Conservation (phyloP, 2,888 invertebrate genomes). For the Aplocera efformata region DNA sequence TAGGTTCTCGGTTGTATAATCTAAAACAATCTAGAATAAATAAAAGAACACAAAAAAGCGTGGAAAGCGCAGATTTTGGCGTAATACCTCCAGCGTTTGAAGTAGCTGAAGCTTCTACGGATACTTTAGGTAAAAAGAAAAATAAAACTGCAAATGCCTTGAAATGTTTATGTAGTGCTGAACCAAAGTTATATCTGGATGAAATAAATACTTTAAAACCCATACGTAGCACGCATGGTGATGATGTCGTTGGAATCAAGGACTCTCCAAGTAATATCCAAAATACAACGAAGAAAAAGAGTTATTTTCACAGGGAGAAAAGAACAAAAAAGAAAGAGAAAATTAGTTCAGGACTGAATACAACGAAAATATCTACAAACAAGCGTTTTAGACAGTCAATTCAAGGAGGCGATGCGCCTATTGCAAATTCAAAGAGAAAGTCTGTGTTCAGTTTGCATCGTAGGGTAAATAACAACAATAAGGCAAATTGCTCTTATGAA, state of each 20-base stretch:
- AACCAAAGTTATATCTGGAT: not conserved
- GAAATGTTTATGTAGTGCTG: not conserved
- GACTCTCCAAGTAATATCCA: not conserved
- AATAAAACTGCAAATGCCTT: not conserved
- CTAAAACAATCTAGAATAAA: conserved; percentile 1
- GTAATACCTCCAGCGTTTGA: conserved; percentile 5
- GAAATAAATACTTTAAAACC: not conserved
- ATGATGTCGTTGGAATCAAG: not conserved
- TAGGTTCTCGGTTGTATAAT: conserved; percentile 1
- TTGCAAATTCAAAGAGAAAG: not conserved
- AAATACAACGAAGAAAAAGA: conserved; percentile 1
- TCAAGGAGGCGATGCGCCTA: not conserved
- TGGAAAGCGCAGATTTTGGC: not conserved
- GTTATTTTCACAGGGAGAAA: not conserved
- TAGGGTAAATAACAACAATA: not conserved
- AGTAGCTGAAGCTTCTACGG: conserved; percentile 4
- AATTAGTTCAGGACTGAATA: not conserved
- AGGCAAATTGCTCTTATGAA: not conserved
- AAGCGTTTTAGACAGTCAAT: conserved; percentile 1
- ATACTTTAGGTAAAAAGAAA: not conserved
- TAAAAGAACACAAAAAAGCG: conserved; percentile 2
- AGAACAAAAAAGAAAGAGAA: not conserved
- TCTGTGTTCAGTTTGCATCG: not conserved
- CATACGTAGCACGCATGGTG: conserved; percentile 2
- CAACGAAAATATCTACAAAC: not conserved